A percentile compares a stretch with the other conserved stretches of the same genome.
Evolutionary conservation across 2,888 invertebrate genomes (phyloP).

Genomic region (Dromius quadrimaculatus): DNA sequence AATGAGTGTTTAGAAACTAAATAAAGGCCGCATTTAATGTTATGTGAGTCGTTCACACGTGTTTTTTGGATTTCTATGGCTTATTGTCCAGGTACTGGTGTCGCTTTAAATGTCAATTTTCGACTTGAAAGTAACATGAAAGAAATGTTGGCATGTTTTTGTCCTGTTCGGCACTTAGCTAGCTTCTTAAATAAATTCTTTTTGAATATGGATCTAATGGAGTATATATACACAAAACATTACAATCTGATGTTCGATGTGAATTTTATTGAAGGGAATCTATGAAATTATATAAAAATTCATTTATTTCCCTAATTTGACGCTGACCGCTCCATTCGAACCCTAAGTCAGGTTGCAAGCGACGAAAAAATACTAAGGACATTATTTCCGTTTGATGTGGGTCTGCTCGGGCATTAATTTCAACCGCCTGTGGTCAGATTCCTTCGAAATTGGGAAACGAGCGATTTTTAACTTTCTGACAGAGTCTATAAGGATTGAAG

Average conservation of each 20-base stretch:
- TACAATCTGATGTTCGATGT: too few relatives aligned
- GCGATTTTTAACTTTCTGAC: slow-evolving; percentile 10
- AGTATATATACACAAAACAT: too few relatives aligned
- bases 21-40: slow-evolving; percentile 42
- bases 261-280: too few relatives aligned
- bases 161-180: not conserved
- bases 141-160: not conserved
- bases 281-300: too few relatives aligned
- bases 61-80: slow-evolving; percentile 39
- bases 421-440: slow-evolving; percentile 48
- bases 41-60: slow-evolving; percentile 48
- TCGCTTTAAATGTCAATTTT: slow-evolving; percentile 41
- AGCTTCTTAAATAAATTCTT: too few relatives aligned
- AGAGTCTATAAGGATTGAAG: not conserved
- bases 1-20: slow-evolving; percentile 33
- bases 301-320: too few relatives aligned
- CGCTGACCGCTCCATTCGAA: too few relatives aligned
- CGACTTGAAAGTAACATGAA: not conserved
- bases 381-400: slow-evolving; percentile 65
- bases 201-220: too few relatives aligned
- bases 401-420: slow-evolving; percentile 56
- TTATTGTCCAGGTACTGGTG: slow-evolving; percentile 22
- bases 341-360: slow-evolving; percentile 43
- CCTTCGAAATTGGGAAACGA: slow-evolving; percentile 8
- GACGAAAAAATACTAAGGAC: slow-evolving; percentile 54